Evolutionary conservation across 2,113 vertebrate genomes (phyloP), one percentile per base, ranked within the genome.

Genomic region (Dasypus novemcinctus): DNA sequence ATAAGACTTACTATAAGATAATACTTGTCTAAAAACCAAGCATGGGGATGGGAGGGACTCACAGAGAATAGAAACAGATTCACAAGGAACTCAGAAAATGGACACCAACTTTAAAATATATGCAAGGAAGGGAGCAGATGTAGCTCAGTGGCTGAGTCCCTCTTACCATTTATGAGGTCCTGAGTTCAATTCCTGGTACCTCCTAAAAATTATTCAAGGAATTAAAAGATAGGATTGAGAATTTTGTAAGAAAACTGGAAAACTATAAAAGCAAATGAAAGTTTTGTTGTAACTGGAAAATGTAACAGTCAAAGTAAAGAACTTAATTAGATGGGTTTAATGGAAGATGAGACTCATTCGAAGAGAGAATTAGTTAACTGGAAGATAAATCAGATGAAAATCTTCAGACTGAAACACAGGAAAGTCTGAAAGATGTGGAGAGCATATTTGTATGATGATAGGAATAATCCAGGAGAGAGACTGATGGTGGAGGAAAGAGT

Each of bases 251-350:
- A 93, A 43, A 93, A 38, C 7, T 83, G 8, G 52, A 94, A 54
- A 82, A 89, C 46, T 74, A 69, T 54, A 66, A 78, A 81, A 71
- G 43, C 75, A 95, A 89, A 38, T 64, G n/a, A 0, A 61, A 63
- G 72, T 75, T n/a, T n/a, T n/a, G n/a, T 83, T 83, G 31, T 15
- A 83, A 68, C 33, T 33, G 54, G 54, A 93, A 33, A 80, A 68
- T 78, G 46, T 89, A 86, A 82, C 79, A 78, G 68, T 87, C 8
- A 88, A 96, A 88, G 91, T 90, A 49, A 41, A 88, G 21, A 86
- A 78, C 20, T 33, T 57, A 75, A 33, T 92, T 46, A 57, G 49
- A 33, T 33, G 4, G 14, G 18, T 80, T 74, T 84, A 75, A 38
- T 79, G 69, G 49, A 52, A 87, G 17, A 36, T 91, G 54, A 76